A percentile compares a stretch with the other conserved stretches of the same genome.
Conservation (phyloP, 2,113 vertebrate genomes). For the Donacobius atricapilla region DNA sequence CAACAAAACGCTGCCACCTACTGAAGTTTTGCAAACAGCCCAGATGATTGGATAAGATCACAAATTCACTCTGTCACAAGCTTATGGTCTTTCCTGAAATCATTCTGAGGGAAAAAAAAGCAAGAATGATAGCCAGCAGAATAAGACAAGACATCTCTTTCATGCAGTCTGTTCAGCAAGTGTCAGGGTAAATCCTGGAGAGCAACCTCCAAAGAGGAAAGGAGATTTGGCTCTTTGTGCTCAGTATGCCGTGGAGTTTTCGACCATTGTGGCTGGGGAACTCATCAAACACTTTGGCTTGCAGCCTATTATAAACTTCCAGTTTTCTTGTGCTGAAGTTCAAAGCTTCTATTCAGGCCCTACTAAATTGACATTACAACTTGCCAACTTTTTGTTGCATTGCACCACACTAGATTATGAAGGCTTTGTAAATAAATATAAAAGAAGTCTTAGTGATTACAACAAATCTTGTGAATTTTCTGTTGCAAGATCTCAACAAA, state of each 20-base stretch:
- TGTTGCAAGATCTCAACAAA: neutral
- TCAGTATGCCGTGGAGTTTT: neutral
- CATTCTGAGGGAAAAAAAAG: neutral
- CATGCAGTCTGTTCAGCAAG: slow-evolving; percentile 57
- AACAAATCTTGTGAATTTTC: neutral
- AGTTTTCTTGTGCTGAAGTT: neutral
- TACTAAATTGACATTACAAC: neutral
- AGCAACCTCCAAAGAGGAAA: slow-evolving; percentile 18
- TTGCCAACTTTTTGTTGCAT: neutral
- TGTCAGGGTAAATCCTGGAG: slow-evolving; percentile 60
- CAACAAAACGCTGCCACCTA: slow-evolving; percentile 85
- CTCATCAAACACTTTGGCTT: neutral
- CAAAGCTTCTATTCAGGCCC: neutral
- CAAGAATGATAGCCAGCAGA: slow-evolving; percentile 71
- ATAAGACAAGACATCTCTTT: slow-evolving; percentile 68
- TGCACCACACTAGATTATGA: neutral
- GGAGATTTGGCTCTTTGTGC: neutral
- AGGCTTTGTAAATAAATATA: neutral
- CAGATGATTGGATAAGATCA: slow-evolving; percentile 81
- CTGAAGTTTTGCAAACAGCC: slow-evolving; percentile 82
- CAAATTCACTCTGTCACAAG: slow-evolving; percentile 78
- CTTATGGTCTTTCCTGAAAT: slow-evolving; percentile 76
- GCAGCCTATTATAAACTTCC: neutral
- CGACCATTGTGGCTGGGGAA: neutral
- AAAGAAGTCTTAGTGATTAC: neutral